These are phyloP conservation scores for Spermophilus dauricus DNA, from an alignment of 2,113 vertebrate genomes.

Conservation along the genomic window DNA sequence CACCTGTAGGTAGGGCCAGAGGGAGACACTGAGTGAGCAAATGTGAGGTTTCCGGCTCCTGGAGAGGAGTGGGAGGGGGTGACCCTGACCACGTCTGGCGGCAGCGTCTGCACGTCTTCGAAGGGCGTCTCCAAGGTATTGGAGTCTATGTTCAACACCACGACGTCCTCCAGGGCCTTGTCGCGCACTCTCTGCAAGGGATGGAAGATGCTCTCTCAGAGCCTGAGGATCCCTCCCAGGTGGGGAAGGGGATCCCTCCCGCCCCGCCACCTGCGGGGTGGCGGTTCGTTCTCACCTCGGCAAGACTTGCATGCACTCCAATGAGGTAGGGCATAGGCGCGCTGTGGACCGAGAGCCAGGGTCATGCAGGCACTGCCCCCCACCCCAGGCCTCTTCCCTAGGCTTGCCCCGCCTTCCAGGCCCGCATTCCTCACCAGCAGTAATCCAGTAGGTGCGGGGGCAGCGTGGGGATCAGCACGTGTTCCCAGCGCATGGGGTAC, in stretches of 20 bases:
- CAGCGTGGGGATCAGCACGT: constrained; percentile 95
- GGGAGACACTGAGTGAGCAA: background rate
- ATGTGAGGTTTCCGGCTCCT: background rate
- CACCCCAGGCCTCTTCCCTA: background rate
- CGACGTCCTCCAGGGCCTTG: constrained; percentile 93
- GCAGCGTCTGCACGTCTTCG: constrained; percentile 92
- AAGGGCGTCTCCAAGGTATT: constrained; percentile 94
- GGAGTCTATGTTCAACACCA: constrained; percentile 94
- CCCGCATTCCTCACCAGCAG: constrained; percentile 90
- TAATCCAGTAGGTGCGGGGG: constrained; percentile 95
- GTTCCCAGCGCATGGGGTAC: constrained; percentile 96
- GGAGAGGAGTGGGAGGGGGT: too few species aligned
- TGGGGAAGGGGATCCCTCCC: too few species aligned
- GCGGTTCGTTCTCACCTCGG: constrained; percentile 89
- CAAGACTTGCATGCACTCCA: constrained; percentile 93
- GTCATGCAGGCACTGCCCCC: background rate
- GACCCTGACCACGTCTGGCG: constrained; percentile 91
- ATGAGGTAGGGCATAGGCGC: constrained; percentile 96
- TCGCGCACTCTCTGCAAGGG: constrained; percentile 89
- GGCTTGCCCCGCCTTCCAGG: too few species aligned
- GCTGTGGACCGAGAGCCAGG: constrained; percentile 81
- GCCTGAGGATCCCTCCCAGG: background rate
- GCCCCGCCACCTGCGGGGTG: too few species aligned
- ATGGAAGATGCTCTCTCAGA: background rate
- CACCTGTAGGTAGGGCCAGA: constrained; percentile 84